Evolutionary conservation across 2,797 vertebrate species (phyloP).

Genomic region (Oreortyx pictus): DNA sequence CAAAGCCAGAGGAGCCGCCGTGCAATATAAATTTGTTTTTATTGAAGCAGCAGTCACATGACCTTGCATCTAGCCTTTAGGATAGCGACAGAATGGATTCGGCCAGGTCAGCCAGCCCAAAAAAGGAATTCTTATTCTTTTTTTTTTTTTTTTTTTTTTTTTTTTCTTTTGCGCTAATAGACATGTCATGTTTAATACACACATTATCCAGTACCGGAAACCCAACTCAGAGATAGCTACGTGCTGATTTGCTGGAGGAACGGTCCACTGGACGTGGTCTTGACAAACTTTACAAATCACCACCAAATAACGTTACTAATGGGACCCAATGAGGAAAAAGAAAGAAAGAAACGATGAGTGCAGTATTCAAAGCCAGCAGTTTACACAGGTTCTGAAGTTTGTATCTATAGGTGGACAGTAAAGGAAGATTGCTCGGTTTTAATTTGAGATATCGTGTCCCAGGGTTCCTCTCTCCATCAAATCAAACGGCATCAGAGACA

Average conservation of each 20-base stretch:
- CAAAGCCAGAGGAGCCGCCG: slow-evolving; percentile 66
- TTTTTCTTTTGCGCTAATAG: slow-evolving; percentile 76
- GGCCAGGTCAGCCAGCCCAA: slow-evolving; percentile 76
- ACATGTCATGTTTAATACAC: slow-evolving; percentile 82
- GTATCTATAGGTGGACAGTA: slow-evolving; percentile 54
- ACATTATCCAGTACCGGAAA: slow-evolving; percentile 80
- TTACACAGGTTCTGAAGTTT: slow-evolving; percentile 61
- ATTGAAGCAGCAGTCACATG: slow-evolving; percentile 86
- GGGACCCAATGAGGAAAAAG: slow-evolving; percentile 69
- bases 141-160: neutral
- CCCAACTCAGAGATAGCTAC: slow-evolving; percentile 78
- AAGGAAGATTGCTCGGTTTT: slow-evolving; percentile 33
- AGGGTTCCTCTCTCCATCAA: slow-evolving; percentile 72
- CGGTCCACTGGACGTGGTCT: slow-evolving; percentile 74
- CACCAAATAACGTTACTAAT: slow-evolving; percentile 76
- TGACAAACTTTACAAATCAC: slow-evolving; percentile 76
- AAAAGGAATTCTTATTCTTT: slow-evolving; percentile 50
- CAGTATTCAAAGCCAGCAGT: slow-evolving; percentile 77
- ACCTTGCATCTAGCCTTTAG: slow-evolving; percentile 81
- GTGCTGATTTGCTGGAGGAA: slow-evolving; percentile 78
- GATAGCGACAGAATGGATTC: slow-evolving; percentile 76
- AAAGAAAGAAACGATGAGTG: slow-evolving; percentile 62
- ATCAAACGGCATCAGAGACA: slow-evolving; percentile 71
- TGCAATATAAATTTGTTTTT: slow-evolving; percentile 84
- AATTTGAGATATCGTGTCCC: slow-evolving; percentile 64